Percentiles rank a stretch among this genome's conserved stretches.
phyloP scores from a whole-genome alignment of 2,113 vertebrate species.

The Seriola aureovittata region DNA sequence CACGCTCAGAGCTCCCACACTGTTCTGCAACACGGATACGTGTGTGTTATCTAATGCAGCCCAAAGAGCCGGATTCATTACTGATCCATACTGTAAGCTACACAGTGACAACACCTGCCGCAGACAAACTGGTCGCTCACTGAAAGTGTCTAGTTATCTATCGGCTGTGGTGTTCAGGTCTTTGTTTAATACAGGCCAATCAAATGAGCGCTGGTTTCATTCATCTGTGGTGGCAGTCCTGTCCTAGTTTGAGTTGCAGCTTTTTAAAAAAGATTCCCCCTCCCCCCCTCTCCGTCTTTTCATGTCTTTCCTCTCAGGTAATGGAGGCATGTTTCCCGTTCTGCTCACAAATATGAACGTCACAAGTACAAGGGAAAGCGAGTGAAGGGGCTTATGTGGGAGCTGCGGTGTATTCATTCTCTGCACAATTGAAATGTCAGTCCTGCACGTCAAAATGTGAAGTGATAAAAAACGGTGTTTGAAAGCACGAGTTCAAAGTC shows the following conservation, averaged over 20 bases:
- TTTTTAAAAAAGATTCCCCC: not conserved
- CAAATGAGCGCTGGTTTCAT: not conserved
- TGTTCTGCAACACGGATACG: not conserved
- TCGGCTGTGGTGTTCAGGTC: not conserved
- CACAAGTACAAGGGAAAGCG: not conserved
- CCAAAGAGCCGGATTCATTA: slow-evolving; percentile 15
- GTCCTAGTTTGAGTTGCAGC: not conserved
- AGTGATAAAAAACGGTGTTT: slow-evolving; percentile 27
- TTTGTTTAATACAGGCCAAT: not conserved
- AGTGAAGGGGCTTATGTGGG: slow-evolving; percentile 2
- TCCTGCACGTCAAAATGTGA: slow-evolving; percentile 19
- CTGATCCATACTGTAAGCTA: slow-evolving; percentile 9
- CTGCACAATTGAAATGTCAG: slow-evolving; percentile 12
- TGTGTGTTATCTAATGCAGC: not conserved
- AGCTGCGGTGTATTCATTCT: slow-evolving; percentile 6
- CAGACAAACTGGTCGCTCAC: slow-evolving; percentile 36
- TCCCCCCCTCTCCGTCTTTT: not conserved
- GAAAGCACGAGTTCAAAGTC: slow-evolving; percentile 25
- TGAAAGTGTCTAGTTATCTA: slow-evolving; percentile 33
- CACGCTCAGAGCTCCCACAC: not conserved
- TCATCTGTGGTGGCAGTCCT: not conserved
- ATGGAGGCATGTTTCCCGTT: not conserved
- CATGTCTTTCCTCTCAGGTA: slow-evolving; percentile 13
- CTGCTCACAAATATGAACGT: slow-evolving; percentile 24
- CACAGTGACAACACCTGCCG: slow-evolving; percentile 12